Base-by-base conservation (phyloP, 1,140 invertebrate species). In the Nephila pilipes region DNA sequence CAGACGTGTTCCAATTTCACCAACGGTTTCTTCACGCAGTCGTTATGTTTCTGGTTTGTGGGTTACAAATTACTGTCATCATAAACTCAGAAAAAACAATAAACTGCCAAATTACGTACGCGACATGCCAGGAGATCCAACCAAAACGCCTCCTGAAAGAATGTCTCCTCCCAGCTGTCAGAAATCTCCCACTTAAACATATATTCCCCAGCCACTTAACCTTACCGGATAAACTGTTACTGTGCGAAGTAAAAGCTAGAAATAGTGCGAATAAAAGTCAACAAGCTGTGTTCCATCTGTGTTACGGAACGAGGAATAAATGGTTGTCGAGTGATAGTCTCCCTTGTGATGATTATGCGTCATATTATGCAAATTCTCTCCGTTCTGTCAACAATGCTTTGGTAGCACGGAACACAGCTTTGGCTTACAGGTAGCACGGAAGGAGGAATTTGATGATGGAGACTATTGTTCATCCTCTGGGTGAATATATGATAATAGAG, bases 281-380 rank as follows among this genome's bases (percentile, higher is more conserved):
- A 83, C 22, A 65, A 20, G 36, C 38, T 83, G 38, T 25, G n/a
- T 54, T n/a, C 38, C 20, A 18, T 25, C 80, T 46, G 80, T 83
- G n/a, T 83, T 54, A 46, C n/a, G 38, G 46, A 46, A 38, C 6
- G 79, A 18, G 25, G 69, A 75, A 75, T 75, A 75, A 75, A 75
- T 65, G 63, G 6, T 25, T 10, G 63, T n/a, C 63, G 10, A 29
- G 25, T 20, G 54, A 54, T 46, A 83, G 80, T 55, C 80, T 14
- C 38, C n/a, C 22, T 55, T 83, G 54, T 83, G 80, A 38, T 83
- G 79, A 80, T 80, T 80, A 80, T 36, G 79, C 38, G 79, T 80
- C 79, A 80, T 46, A 80, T 80, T 80, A 80, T 80, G 80, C 80
- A 83, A 83, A 54, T 83, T 46, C 80, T 46, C 80, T 55, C 22